Conservation (phyloP, 2,888 invertebrate species). For the Timandra comae region DNA sequence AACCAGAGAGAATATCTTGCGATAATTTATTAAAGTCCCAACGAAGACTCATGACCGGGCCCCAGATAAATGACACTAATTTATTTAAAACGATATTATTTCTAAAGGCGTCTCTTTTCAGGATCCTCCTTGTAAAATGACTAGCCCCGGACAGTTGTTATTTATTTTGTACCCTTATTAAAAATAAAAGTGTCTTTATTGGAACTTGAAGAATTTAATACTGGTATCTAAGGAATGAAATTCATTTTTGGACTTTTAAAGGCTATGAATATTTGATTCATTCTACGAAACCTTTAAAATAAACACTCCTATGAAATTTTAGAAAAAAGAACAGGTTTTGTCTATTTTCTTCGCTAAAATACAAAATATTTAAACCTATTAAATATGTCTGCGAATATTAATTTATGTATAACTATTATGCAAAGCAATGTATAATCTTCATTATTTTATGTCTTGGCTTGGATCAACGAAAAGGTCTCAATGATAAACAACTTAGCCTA, state of each 20-base stretch:
- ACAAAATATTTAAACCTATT: too few species aligned
- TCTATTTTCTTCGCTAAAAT: too few species aligned
- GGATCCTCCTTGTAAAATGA: conserved; percentile 47
- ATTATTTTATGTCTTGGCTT: background rate
- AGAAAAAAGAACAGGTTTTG: too few species aligned
- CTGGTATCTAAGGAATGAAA: too few species aligned
- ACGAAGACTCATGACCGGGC: conserved; percentile 34
- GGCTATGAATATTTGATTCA: too few species aligned
- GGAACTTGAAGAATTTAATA: conserved; percentile 30
- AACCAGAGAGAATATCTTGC: conserved; percentile 40
- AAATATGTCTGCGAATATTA: too few species aligned
- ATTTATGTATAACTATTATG: too few species aligned
- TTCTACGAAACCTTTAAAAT: too few species aligned
- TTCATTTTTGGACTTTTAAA: too few species aligned
- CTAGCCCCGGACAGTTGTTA: conserved; percentile 42
- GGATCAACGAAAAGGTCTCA: conserved; percentile 14
- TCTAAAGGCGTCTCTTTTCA: conserved; percentile 43
- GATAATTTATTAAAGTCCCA: conserved; percentile 45
- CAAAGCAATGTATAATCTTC: too few species aligned
- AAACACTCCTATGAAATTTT: too few species aligned
- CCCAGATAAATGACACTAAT: conserved; percentile 49
- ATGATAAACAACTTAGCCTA: conserved; percentile 38
- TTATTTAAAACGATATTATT: conserved; percentile 57
- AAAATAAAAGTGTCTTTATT: conserved; percentile 38
- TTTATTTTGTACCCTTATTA: conserved; percentile 54